Conservation (phyloP, 2,888 invertebrate genomes). For the Andrena minutula region DNA sequence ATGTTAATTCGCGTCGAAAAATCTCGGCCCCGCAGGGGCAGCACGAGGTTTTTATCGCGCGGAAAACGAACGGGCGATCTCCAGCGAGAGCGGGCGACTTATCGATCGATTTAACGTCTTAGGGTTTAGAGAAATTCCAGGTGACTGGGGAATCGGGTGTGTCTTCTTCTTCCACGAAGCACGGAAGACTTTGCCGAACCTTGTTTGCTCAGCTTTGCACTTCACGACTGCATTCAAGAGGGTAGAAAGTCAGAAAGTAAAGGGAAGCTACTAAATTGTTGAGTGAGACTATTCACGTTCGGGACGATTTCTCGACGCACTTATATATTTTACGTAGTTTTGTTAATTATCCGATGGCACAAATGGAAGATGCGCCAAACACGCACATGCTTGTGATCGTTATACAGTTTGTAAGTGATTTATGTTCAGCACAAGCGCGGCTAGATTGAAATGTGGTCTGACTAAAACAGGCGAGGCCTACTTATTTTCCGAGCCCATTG, state of each 20-base stretch:
- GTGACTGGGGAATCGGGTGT: not conserved
- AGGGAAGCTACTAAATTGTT: not conserved
- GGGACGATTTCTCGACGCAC: conserved; percentile 8
- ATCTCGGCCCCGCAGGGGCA: conserved; percentile 16
- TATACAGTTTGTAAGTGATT: conserved; percentile 12
- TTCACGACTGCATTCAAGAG: not conserved
- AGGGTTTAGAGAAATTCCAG: not conserved
- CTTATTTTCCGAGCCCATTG: not conserved
- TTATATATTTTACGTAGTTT: not conserved
- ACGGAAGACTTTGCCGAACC: conserved; percentile 19
- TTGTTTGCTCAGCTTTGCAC: not conserved
- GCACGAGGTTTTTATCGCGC: conserved; percentile 32
- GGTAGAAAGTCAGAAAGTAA: too few species aligned
- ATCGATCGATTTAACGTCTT: conserved; percentile 4
- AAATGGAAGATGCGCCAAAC: conserved; percentile 16
- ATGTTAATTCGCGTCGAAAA: conserved; percentile 46
- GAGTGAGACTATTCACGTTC: not conserved
- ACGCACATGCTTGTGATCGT: conserved; percentile 44
- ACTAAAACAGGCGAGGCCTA: not conserved
- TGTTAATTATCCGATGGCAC: conserved; percentile 10
- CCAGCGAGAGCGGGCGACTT: conserved; percentile 19
- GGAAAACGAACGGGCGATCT: conserved; percentile 7
- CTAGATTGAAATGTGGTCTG: conserved; percentile 14
- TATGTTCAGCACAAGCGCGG: conserved; percentile 21
- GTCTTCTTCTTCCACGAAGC: conserved; percentile 20